Evolutionary conservation across 2,888 invertebrate species (phyloP).

Genomic region (Caenorhabditis uteleia): DNA sequence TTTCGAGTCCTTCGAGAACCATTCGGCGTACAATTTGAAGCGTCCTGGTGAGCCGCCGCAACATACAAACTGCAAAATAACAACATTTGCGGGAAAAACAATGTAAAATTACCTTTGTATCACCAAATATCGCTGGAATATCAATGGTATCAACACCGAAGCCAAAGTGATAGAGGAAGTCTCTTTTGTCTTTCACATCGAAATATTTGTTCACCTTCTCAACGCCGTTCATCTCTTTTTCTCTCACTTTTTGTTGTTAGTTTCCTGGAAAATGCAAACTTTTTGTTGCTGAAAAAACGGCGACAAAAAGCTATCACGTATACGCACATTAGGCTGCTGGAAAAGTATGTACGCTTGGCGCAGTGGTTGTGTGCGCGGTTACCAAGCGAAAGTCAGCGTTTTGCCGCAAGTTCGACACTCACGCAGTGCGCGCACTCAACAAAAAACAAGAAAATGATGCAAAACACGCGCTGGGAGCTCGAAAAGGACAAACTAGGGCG

Average conservation of each 20-base stretch:
- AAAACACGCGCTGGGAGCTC: too few species aligned
- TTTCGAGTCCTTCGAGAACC: slow-evolving; percentile 66
- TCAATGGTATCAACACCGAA: slow-evolving; percentile 54
- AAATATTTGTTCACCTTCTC: slow-evolving; percentile 52
- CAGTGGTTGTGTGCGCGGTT: too few species aligned
- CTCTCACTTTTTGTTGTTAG: slow-evolving; percentile 3
- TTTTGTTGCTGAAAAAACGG: too few species aligned
- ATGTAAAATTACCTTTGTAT: slow-evolving; percentile 43
- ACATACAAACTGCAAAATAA: slow-evolving; percentile 71
- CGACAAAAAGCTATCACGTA: too few species aligned
- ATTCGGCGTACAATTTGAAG: slow-evolving; percentile 71
- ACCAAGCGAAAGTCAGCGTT: too few species aligned
- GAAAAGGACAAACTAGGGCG: too few species aligned
- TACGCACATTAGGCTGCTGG: too few species aligned
- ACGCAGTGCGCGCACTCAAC: too few species aligned
- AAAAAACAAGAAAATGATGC: too few species aligned
- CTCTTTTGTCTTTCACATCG: slow-evolving; percentile 40
- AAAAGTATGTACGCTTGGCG: too few species aligned
- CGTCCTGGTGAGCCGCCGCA: slow-evolving; percentile 72
- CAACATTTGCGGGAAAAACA: not conserved
- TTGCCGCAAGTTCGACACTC: too few species aligned
- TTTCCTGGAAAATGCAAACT: not conserved
- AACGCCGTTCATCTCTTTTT: slow-evolving; percentile 14
- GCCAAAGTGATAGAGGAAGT: slow-evolving; percentile 66
- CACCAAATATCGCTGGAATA: slow-evolving; percentile 52